These are phyloP conservation scores for Gavialis gangeticus DNA, from an alignment of 2,113 vertebrate genomes.

Conservation along the genomic window DNA sequence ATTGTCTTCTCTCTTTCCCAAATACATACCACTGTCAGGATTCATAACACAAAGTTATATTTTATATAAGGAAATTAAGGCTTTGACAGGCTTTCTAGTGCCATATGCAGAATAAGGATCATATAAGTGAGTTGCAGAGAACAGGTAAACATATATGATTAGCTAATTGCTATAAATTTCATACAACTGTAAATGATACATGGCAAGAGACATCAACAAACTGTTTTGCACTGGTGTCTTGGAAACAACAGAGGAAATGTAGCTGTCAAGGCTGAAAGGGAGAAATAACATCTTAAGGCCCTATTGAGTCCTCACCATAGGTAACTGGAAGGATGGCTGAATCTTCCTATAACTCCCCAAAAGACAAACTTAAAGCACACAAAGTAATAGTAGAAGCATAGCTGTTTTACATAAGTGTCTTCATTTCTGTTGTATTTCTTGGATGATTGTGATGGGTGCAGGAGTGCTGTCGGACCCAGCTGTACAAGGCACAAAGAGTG, in stretches of 20 bases:
- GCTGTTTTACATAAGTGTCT: background rate
- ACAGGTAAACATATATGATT: background rate
- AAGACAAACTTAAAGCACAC: background rate
- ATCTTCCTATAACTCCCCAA: background rate
- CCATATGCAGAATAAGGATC: background rate
- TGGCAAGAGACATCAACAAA: slow-evolving; percentile 17
- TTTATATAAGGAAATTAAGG: background rate
- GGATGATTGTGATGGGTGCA: background rate
- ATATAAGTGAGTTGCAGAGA: background rate
- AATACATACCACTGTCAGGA: background rate
- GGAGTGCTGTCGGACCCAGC: background rate
- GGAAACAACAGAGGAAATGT: slow-evolving; percentile 10
- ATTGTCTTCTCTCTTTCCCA: background rate
- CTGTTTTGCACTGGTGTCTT: background rate
- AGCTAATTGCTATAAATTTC: slow-evolving; percentile 16
- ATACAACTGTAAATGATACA: slow-evolving; percentile 39
- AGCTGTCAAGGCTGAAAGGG: background rate
- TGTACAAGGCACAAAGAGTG: background rate
- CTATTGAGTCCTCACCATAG: background rate
- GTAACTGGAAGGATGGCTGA: background rate
- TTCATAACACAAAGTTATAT: background rate
- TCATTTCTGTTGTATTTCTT: background rate
- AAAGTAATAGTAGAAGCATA: background rate
- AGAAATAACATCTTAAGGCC: background rate
- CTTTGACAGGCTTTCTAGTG: background rate